phyloP scores from a whole-genome alignment of 2,797 vertebrate genomes.

The Pseudopleuronectes americanus region DNA sequence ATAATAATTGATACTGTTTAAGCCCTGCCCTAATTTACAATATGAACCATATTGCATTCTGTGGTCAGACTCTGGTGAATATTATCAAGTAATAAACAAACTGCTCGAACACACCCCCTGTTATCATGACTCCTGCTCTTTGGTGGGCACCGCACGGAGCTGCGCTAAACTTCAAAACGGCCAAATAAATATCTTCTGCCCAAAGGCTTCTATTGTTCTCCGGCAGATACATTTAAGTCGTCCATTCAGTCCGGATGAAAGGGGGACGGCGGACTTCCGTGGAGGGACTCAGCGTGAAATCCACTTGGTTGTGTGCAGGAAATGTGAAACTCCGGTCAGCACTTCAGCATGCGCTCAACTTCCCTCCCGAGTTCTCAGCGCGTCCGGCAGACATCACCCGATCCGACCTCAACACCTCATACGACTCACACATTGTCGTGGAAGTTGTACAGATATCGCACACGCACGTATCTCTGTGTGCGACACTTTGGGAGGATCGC shows the following conservation, averaged over 20 bases:
- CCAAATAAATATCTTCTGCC: conserved; percentile 54
- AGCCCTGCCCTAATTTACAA: no score
- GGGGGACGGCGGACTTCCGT: conserved; percentile 53
- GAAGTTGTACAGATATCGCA: conserved; percentile 11
- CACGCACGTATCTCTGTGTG: not conserved
- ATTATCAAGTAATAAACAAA: not conserved
- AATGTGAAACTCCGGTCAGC: conserved; percentile 66
- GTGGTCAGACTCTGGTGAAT: not conserved
- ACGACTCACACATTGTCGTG: conserved; percentile 13
- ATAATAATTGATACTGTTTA: no score
- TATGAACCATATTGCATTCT: not conserved
- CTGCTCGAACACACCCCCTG: not conserved
- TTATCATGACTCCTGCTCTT: not conserved
- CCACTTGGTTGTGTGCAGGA: conserved; percentile 62
- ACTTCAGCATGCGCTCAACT: conserved; percentile 65
- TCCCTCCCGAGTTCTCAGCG: conserved; percentile 70
- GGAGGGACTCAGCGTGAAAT: conserved; percentile 66
- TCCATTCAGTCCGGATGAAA: conserved; percentile 45
- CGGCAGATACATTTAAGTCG: conserved; percentile 52
- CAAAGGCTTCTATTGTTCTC: conserved; percentile 54
- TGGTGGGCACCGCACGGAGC: no score
- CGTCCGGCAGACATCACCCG: conserved; percentile 40
- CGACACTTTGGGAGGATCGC: not conserved
- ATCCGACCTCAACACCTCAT: not conserved
- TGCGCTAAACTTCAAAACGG: conserved; percentile 34